Conservation (phyloP, 2,888 invertebrate species). For the Epinotia bilunana region DNA sequence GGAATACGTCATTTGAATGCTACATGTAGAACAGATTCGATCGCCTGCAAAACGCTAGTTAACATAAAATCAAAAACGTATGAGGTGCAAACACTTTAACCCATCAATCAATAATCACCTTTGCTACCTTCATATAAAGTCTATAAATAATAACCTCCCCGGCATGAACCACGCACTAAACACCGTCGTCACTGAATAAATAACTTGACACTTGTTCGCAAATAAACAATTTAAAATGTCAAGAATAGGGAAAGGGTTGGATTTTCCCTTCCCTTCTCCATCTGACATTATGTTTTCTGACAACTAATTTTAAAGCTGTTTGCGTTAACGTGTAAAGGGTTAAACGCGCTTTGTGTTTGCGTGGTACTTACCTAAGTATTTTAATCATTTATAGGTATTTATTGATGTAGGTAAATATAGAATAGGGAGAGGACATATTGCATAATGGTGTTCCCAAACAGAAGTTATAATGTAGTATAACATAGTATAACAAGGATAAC, state of each 20-base stretch:
- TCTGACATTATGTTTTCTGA: slow-evolving; percentile 78
- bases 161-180: slow-evolving; percentile 32
- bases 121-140: slow-evolving; percentile 14
- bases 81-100: not conserved
- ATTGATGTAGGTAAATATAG: not conserved
- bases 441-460: too few species aligned
- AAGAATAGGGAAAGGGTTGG: slow-evolving; percentile 79
- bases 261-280: slow-evolving; percentile 72
- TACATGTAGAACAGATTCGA: not conserved
- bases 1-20: too few species aligned
- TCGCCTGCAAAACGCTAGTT: not conserved
- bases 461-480: too few species aligned
- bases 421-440: not conserved
- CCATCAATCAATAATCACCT: slow-evolving; percentile 13
- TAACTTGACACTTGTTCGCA: slow-evolving; percentile 82
- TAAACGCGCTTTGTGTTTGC: slow-evolving; percentile 48
- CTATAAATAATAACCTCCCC: slow-evolving; percentile 10
- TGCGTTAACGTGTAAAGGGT: slow-evolving; percentile 57
- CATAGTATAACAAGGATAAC: too few species aligned
- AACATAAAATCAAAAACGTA: slow-evolving; percentile 7
- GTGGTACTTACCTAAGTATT: slow-evolving; percentile 1
- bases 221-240: slow-evolving; percentile 85
- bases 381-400: not conserved
- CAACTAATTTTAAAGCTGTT: slow-evolving; percentile 77
- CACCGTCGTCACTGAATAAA: slow-evolving; percentile 72